phyloP scores from a whole-genome alignment of 2,797 vertebrate species.

The Coccyzus lansbergi region DNA sequence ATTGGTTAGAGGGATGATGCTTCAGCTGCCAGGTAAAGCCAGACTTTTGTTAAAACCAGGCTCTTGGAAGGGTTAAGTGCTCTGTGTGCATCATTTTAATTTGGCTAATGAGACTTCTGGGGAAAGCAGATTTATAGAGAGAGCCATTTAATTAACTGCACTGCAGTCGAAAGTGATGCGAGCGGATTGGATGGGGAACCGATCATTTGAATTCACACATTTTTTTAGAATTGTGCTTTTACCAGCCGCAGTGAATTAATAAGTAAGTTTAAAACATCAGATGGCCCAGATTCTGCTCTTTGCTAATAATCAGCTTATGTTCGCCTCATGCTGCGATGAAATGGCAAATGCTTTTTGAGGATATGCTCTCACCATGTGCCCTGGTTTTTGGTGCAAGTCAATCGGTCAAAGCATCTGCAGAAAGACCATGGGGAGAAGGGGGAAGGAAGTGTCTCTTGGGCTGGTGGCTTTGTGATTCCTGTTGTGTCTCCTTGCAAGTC shows the following conservation, averaged over 20 bases:
- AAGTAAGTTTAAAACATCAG: conserved; percentile 30
- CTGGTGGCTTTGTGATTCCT: background rate
- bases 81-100: conserved; percentile 34
- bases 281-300: conserved; percentile 44
- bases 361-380: accelerated
- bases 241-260: conserved; percentile 36
- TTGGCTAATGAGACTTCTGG: conserved; percentile 59
- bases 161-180: background rate
- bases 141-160: conserved; percentile 53
- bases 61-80: conserved; percentile 39
- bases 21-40: background rate
- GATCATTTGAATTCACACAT: conserved; percentile 7
- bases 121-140: conserved; percentile 45
- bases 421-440: background rate
- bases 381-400: background rate
- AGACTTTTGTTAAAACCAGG: background rate
- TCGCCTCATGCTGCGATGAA: background rate
- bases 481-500: no score
- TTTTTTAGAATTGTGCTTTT: conserved; percentile 34
- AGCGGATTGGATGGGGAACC: background rate
- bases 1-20: background rate
- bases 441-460: background rate
- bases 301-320: background rate
- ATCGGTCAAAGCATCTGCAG: background rate
- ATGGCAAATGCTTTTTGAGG: background rate